Evolutionary conservation across 2,113 vertebrate genomes (phyloP), one percentile per base, ranked within the genome.

Genomic region (Osmerus eperlanus): DNA sequence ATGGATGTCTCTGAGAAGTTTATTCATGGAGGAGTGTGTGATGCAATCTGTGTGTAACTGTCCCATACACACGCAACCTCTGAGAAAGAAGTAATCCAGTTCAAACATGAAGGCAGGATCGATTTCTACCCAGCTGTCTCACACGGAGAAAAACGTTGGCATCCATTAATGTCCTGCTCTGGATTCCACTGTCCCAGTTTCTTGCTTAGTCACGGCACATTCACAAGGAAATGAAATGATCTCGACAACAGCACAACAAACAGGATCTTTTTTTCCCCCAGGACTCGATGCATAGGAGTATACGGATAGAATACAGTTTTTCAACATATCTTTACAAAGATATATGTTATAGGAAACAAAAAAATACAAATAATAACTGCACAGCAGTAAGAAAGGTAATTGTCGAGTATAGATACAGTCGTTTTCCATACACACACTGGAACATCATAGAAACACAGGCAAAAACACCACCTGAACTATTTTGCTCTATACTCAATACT

Each of bases 361-460:
- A 82, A 92, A 91, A 90, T 86, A 88, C 90, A 91, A 89, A 90
- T 81, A 90, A 89, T 86, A 92, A 93, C 92, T 93, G 92, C 91
- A 93, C 91, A 93, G 92, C 92, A 93, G 92, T 92, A 92, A 92
- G 89, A 91, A 90, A 88, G 72, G 71, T 90, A 60, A 89, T 91
- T 87, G 90, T 89, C 73, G 89, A 92, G 89, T 91, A 92, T 89
- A 92, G 86, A 90, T 90, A 70, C 63, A 87, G 84, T 90, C 81
- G 84, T 85, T 90, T 85, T 89, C 91, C 88, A 89, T 90, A 92
- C 91, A 91, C 90, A 90, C 85, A 79, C 83, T 89, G 82, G 79
- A 86, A 87, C 78, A 90, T 82, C 87, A 83, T 83, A 66, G 72
- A 91, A 90, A 91, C 83, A 86, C 82, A 84, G 77, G 87, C 84